A percentile compares a stretch with the other conserved stretches of the same genome.
These are phyloP conservation scores for Karalla daura DNA, from an alignment of 2,797 vertebrate genomes.

Conservation along the genomic window DNA sequence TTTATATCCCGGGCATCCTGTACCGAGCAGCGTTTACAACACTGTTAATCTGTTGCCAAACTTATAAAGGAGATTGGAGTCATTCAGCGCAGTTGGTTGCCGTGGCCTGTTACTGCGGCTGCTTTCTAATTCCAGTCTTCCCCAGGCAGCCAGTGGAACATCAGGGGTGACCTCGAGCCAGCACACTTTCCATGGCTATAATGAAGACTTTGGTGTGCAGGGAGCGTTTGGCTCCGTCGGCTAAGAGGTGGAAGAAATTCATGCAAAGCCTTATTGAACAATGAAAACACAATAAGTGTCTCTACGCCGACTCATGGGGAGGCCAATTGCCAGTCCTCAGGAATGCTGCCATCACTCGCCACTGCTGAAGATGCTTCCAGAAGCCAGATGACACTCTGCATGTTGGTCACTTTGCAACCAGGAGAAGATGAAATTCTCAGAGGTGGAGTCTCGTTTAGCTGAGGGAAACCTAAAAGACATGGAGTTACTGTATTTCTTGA, in stretches of 20 bases:
- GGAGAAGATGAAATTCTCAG: slow-evolving; percentile 18
- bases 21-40: slow-evolving; percentile 62
- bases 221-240: slow-evolving; percentile 66
- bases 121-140: slow-evolving; percentile 71
- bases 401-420: slow-evolving; percentile 32
- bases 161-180: slow-evolving; percentile 71
- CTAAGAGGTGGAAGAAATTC: slow-evolving; percentile 67
- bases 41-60: slow-evolving; percentile 65
- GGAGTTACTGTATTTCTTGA: slow-evolving; percentile 3
- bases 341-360: slow-evolving; percentile 53
- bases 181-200: slow-evolving; percentile 69
- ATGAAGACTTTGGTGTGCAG: slow-evolving; percentile 70
- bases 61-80: slow-evolving; percentile 63
- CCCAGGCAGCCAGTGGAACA: slow-evolving; percentile 60
- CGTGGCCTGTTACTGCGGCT: slow-evolving; percentile 48
- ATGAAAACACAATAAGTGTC: slow-evolving; percentile 67
- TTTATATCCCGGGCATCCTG: slow-evolving; percentile 58
- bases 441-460: slow-evolving; percentile 8
- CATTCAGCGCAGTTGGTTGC: slow-evolving; percentile 48
- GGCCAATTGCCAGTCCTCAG: slow-evolving; percentile 61
- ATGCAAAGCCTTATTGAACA: slow-evolving; percentile 75
- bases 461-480: slow-evolving; percentile 14
- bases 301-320: slow-evolving; percentile 57
- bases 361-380: slow-evolving; percentile 50
- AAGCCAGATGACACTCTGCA: slow-evolving; percentile 38